Evolutionary conservation across 2,113 vertebrate species (phyloP).

Genomic region (Casuarius casuarius): DNA sequence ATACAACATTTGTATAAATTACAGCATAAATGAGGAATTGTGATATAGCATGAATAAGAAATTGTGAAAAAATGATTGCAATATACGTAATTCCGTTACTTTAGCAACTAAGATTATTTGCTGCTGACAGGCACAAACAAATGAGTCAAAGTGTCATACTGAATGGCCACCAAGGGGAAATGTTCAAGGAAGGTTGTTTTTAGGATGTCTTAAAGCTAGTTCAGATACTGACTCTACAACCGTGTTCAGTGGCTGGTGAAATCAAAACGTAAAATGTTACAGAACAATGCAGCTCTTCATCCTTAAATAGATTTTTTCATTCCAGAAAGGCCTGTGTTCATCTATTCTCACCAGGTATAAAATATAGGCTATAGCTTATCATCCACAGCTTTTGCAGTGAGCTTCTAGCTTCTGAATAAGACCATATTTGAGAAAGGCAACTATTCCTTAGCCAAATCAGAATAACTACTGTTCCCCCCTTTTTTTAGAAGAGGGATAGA

Average conservation of each 20-base stretch:
- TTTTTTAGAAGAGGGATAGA: background rate
- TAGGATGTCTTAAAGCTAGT: background rate
- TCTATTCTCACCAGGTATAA: background rate
- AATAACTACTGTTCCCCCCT: background rate
- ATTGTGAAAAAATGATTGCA: constrained; percentile 44
- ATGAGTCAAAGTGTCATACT: background rate
- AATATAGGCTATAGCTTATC: background rate
- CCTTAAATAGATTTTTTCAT: background rate
- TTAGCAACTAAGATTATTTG: constrained; percentile 24
- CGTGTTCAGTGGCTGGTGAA: background rate
- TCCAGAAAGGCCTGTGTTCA: background rate
- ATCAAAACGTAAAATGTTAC: background rate
- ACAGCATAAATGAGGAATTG: constrained; percentile 14
- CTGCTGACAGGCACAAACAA: background rate
- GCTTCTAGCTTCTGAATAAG: background rate
- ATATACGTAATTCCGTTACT: constrained; percentile 27
- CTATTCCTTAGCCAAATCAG: background rate
- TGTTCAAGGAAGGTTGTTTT: background rate
- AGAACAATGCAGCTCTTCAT: background rate
- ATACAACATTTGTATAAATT: constrained; percentile 4
- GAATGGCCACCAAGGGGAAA: background rate
- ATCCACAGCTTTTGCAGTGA: background rate
- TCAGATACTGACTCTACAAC: background rate
- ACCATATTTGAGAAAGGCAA: background rate
- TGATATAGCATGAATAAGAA: constrained; percentile 18